phyloP scores from a whole-genome alignment of 2,888 invertebrate species.

The Serrognathus titanus region DNA sequence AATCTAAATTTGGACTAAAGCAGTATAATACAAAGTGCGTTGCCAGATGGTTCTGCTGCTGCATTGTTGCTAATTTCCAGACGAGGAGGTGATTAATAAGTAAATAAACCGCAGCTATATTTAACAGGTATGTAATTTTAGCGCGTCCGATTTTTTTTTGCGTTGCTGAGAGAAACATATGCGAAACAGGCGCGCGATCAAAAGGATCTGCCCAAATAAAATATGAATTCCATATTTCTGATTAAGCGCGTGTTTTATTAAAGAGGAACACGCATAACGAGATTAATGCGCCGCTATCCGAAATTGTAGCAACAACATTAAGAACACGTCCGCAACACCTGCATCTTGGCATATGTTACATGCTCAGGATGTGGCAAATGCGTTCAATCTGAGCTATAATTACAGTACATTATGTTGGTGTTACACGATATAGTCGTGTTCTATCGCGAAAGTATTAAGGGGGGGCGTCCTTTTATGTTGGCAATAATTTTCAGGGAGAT shows the following conservation, averaged over 20 bases:
- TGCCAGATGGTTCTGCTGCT: too few species aligned
- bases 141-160: background rate
- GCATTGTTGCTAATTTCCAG: too few species aligned
- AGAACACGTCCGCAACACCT: slow-evolving; percentile 20
- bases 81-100: too few species aligned
- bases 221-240: slow-evolving; percentile 16
- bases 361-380: slow-evolving; percentile 1
- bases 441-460: too few species aligned
- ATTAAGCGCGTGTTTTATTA: slow-evolving; percentile 19
- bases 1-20: too few species aligned
- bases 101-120: too few species aligned
- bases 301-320: slow-evolving; percentile 20
- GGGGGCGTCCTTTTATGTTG: too few species aligned
- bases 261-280: slow-evolving; percentile 15
- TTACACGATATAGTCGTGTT: too few species aligned
- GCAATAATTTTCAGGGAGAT: background rate
- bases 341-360: slow-evolving; percentile 16
- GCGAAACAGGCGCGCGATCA: background rate
- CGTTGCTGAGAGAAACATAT: background rate
- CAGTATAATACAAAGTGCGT: too few species aligned
- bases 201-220: background rate
- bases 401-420: background rate
- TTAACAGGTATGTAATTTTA: too few species aligned
- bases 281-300: slow-evolving; percentile 16
- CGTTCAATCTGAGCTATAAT: slow-evolving; percentile 1